phyloP scores from a whole-genome alignment of 2,888 invertebrate species.

The Chrysomela aeneicollis region DNA sequence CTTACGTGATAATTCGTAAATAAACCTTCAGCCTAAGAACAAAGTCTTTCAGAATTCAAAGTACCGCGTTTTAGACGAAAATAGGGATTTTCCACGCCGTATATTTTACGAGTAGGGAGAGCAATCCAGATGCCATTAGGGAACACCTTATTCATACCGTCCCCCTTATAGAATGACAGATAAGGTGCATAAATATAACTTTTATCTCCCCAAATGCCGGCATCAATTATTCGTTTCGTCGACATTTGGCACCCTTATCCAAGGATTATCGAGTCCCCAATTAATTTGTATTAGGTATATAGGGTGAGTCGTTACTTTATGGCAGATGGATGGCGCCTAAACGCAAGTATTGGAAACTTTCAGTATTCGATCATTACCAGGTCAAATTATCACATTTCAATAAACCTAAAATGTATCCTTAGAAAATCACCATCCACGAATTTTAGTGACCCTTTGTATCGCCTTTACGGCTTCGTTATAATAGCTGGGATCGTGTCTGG shows the following conservation, averaged over 20 bases:
- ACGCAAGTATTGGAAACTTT: too few relatives aligned
- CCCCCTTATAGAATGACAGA: constrained; percentile 20
- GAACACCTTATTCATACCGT: constrained; percentile 6
- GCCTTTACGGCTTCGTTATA: constrained; percentile 27
- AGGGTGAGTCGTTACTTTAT: background rate
- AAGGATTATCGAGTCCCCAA: background rate
- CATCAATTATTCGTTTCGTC: constrained; percentile 11
- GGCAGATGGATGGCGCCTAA: too few relatives aligned
- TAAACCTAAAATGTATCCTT: constrained; percentile 33
- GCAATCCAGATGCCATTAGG: constrained; percentile 49
- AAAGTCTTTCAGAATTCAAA: too few relatives aligned
- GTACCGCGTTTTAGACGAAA: too few relatives aligned
- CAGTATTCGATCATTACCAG: too few relatives aligned
- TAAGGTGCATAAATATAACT: constrained; percentile 20
- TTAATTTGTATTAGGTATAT: background rate
- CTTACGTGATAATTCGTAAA: too few relatives aligned
- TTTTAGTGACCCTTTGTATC: constrained; percentile 30
- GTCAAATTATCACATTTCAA: constrained; percentile 31
- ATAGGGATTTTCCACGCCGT: too few relatives aligned
- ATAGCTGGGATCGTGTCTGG: constrained; percentile 22
- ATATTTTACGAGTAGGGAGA: too few relatives aligned
- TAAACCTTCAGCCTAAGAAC: too few relatives aligned
- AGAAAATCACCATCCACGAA: constrained; percentile 30
- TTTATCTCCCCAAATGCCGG: constrained; percentile 9
- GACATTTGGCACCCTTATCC: background rate